Evolutionary conservation across 2,888 invertebrate genomes (phyloP), one percentile per base, ranked within the genome.

Genomic region (Agrotis segetum): DNA sequence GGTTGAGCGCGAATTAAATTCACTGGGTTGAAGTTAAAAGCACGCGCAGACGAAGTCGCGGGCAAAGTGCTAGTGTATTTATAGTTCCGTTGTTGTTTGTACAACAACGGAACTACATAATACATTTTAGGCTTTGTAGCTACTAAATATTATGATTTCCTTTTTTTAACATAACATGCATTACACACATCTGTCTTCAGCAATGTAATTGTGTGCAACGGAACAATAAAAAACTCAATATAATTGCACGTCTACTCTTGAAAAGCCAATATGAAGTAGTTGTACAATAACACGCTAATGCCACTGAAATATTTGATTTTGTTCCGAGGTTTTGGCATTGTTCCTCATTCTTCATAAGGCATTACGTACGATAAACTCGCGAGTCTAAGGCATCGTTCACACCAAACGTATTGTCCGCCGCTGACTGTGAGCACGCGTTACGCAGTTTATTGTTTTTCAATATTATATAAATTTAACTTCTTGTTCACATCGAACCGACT

Each of bases 221-320:
- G 34, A 72, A 83, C 53, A 71, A 69, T 67, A 76, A 76, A 79
- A 61, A 77, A 56, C 65, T 1, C 40, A 16, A 62, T 50, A 50
- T 80, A 80, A 67, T 47, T 59, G 24, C 81, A 58, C 49, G 77
- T 81, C 80, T 83, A 65, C 66, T 56, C 66, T 81, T 64, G 50
- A 66, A 80, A 71, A 46, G 53, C 58, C 59, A 50, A 65, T 67
- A 70, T 71, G 24, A 81, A 73, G 73, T 68, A 50, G 71, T 76
- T 73, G 77, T 81, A 62, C 40, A 83, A 66, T 68, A 83, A 60
- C 83, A 83, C 83, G 83, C 74, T 58, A 78, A 84, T 70, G 56
- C 70, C 62, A 74, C 74, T 77, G 52, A 84, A 82, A 63, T 77
- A 79, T 80, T 79, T 80, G 70, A 79, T 79, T 74, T 65, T 67